phyloP scores from a whole-genome alignment of 23 tunicate genomes.

The Phallusia fumigata region DNA sequence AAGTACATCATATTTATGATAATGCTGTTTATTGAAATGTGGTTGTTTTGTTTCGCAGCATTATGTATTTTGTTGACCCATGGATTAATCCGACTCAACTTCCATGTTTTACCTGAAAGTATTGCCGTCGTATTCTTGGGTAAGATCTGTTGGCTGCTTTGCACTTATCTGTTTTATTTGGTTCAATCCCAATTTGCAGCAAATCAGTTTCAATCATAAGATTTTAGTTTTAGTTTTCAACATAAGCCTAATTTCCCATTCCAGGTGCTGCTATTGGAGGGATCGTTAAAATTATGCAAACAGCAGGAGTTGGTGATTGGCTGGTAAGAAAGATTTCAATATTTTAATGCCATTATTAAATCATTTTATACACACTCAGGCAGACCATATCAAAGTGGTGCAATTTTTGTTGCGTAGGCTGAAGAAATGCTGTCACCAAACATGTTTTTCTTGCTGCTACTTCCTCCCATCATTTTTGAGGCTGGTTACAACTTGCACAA shows the following conservation, averaged over 20 bases:
- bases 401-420: constrained; percentile 35
- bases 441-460: constrained; percentile 80
- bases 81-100: constrained; percentile 56
- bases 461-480: constrained; percentile 98
- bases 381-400: too few relatives aligned
- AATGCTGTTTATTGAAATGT: background rate
- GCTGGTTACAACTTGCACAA: constrained; percentile 96
- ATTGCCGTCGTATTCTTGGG: constrained; percentile 98
- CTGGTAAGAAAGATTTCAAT: constrained; percentile 66
- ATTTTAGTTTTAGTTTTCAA: background rate
- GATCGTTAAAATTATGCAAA: constrained; percentile 67
- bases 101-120: constrained; percentile 92
- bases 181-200: background rate
- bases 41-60: constrained; percentile 53
- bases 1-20: background rate
- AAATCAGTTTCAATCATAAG: background rate
- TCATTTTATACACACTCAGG: too few relatives aligned
- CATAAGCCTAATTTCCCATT: background rate
- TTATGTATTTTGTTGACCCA: constrained; percentile 88
- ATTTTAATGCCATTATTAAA: too few relatives aligned
- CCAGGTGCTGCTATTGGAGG: constrained; percentile 93
- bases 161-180: background rate
- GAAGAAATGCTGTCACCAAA: constrained; percentile 96
- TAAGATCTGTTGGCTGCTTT: background rate
- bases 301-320: constrained; percentile 89